Evolutionary conservation across 2,888 invertebrate genomes (phyloP), one percentile per base, ranked within the genome.

Genomic region (Callosobruchus maculatus): DNA sequence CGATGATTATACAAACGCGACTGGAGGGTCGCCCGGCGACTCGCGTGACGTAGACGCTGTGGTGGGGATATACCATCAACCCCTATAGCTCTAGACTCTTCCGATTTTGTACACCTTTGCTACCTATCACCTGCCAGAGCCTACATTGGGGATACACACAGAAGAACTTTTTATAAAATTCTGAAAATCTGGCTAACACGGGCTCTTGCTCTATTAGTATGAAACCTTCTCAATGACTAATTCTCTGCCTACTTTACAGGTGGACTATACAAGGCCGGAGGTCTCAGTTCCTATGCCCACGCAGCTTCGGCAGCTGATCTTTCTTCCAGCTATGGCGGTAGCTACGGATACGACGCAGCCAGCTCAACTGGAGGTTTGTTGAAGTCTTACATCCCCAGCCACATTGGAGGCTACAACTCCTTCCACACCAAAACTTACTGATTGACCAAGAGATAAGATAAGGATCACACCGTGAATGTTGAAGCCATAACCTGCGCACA

Each of bases 301-400:
- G 49, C 5, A 1, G 1, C 49, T 1, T 7, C 5, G 18, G 49
- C 49, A 49, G 49, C 49, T 49, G 49, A 49, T 18, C 3, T 13
- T 49, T 49, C 49, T 18, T 49, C 69, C 20, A 22, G 69, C 22
- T 69, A 69, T n/a, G 22, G 5, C 18, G 22, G 22, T 22, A 26
- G 70, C n/a, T 22, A 22, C 70, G 22, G 22, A 26, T 26, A 70
- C 49, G 49, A 18, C 13, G 49, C 9, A 22, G 4, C 22, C 21
- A 18, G 20, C 30, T 20, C 30, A 18, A 49, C 21, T n/a, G 21
- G 20, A 67, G 72, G 74, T 21, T 72, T 75, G 20, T 26, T 70
- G 22, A 67, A 21, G 20, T 74, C 75, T 2, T 75, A 75, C 68
- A 71, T 72, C n/a, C 75, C 75, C 30, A 75, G 75, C 26, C 21